Base-by-base conservation (phyloP, 1,140 invertebrate species). In the Hormaphis cornu region DNA sequence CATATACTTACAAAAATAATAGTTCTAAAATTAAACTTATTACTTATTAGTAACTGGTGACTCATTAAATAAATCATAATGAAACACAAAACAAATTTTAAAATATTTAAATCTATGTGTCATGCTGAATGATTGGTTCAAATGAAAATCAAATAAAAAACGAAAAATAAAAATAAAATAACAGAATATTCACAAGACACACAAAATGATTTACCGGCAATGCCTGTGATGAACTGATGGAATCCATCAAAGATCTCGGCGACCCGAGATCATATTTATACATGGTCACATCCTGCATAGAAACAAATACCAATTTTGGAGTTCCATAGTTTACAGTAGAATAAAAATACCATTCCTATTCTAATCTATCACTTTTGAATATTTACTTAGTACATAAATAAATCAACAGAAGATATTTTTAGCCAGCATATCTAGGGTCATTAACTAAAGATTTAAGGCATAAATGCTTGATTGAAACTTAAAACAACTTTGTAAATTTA, bases 281-380 rank as follows among this genome's bases (percentile, higher is more conserved):
- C 61, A 66, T 66, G 61, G 44, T 66, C 61, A 66, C 61, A 66
- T 66, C 61, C 61, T 66, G 61, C 61, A 50, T 66, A 66, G 61
- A 66, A 66, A 66, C 61, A 66, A 66, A 66, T 48, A 66, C 61
- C 61, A 66, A 48, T 61, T 61, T 61, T 61, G 58, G 58, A 66
- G 61, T 66, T 66, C 61, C 61, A 66, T 42, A 66, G 30, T 66
- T 66, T 14, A 66, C 4, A 66, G 7, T 33, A 50, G 18, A 44
- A 63, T 44, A 66, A 30, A 66, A 50, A 63, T 20, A 63, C 0
- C 24, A 50, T 50, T 22, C 61, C 61, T 66, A 66, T 66, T 66
- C 61, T 66, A 66, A 66, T 28, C 44, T 66, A 66, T 46, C 28
- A 48, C 30, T 63, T 46, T 44, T 44, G 24, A 44, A 63, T 44